Conservation (phyloP, 2,113 vertebrate species). For the Gnathochromis pfefferi region DNA sequence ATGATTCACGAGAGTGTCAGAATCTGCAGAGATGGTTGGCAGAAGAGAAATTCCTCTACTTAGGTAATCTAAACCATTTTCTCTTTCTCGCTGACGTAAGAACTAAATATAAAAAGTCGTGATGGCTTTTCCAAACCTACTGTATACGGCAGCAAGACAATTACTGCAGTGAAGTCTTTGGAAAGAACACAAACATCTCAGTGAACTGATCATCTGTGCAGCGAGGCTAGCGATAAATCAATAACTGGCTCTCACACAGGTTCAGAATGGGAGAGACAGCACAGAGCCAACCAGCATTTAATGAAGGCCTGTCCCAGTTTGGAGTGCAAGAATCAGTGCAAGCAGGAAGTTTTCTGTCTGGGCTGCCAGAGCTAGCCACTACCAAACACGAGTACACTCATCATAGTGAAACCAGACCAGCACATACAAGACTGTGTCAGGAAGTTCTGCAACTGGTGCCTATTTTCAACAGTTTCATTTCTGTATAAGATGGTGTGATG, state of each 20-base stretch:
- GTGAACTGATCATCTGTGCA: background rate
- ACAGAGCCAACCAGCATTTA: background rate
- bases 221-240: background rate
- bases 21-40: background rate
- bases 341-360: conserved; percentile 50
- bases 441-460: conserved; percentile 38
- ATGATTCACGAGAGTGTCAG: background rate
- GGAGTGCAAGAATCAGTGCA: conserved; percentile 4
- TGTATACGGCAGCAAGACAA: background rate
- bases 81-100: background rate
- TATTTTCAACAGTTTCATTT: conserved; percentile 64
- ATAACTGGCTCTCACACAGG: background rate
- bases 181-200: background rate
- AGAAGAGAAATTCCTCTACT: background rate
- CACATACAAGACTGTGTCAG: conserved; percentile 33
- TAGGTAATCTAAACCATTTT: background rate
- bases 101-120: background rate
- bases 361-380: background rate
- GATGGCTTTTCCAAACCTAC: background rate
- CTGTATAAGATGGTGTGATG: conserved; percentile 28
- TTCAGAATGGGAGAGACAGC: background rate
- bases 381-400: conserved; percentile 1
- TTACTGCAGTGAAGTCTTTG: background rate
- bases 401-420: conserved; percentile 65
- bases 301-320: background rate